Evolutionary conservation across 2,888 invertebrate genomes (phyloP), one percentile per base, ranked within the genome.

Genomic region (Gymnoscelis rufifasciata): DNA sequence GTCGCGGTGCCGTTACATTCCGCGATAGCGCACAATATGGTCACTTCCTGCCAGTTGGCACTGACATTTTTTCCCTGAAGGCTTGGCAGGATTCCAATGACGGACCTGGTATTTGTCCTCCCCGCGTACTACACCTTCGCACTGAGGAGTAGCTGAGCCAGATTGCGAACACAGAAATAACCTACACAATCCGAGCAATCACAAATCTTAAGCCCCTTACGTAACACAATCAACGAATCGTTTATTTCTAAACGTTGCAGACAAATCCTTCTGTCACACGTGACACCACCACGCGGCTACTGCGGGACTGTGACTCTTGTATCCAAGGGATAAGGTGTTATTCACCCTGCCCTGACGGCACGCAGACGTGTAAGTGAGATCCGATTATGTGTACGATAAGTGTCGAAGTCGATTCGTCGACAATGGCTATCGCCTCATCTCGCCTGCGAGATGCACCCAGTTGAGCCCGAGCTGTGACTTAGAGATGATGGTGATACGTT

Each of bases 341-440:
- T 51, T 53, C 43, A 68, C 1, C 28, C 4, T 3, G 6, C 3
- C 6, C 6, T 24, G 50, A 42, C 33, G 31, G 28, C 30, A 59
- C 53, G 52, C 65, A 65, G 59, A 62, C 52, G 59, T 56, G 59
- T 59, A 56, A 53, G 67, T 66, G 59, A 78, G 83, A 84, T 83
- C 83, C 83, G 86, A 86, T 86, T 83, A 83, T 74, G 74, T 74
- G 77, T 71, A 71, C 77, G 82, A 83, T 83, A 84, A 82, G 77
- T 74, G 75, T 62, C 58, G 68, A 54, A 72, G 74, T 66, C 67
- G 74, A 76, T 78, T 68, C 74, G 72, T 70, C 73, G 76, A 83
- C 82, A 83, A 83, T 79, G 59, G 72, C 48, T 82, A 81, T 78
- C 80, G 60, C 56, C 53, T 63, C 64, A 79, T 78, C 78, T 70